Percentiles rank a stretch among this genome's conserved stretches.
Evolutionary conservation across 1,140 invertebrate genomes (phyloP).

Genomic region (Drosophila melanica): DNA sequence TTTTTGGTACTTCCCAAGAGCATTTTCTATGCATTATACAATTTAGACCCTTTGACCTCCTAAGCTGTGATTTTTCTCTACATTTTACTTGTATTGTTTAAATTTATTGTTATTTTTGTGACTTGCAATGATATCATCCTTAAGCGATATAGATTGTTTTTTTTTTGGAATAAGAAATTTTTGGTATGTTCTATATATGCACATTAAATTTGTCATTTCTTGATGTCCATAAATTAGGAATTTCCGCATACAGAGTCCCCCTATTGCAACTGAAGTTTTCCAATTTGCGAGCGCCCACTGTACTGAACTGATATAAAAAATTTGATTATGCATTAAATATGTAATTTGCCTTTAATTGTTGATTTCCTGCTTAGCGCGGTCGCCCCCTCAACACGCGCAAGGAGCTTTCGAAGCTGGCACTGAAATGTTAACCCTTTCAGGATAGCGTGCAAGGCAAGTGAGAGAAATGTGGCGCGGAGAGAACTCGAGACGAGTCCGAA

Average conservation of each 20-base stretch:
- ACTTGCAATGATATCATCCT: not conserved
- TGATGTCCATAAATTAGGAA: no score
- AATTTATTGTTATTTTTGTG: no score
- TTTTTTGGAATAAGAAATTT: no score
- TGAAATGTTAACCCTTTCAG: conserved; percentile 17
- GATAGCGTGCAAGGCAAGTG: conserved; percentile 4
- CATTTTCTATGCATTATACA: not conserved
- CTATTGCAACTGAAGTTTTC: no score
- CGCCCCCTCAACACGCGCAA: not conserved
- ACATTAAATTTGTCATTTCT: no score
- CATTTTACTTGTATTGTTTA: not conserved
- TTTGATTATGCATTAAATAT: no score
- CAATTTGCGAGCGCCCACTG: no score
- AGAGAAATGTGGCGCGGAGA: not conserved
- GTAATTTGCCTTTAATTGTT: not conserved
- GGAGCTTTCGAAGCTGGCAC: conserved; percentile 6
- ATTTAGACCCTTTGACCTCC: not conserved
- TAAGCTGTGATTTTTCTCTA: not conserved
- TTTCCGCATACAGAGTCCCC: no score
- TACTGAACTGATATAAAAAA: no score
- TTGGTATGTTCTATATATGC: no score
- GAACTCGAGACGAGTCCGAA: conserved; percentile 1
- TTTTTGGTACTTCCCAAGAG: not conserved
- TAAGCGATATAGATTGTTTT: not conserved
- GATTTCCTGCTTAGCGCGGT: conserved; percentile 7